These are phyloP conservation scores for Notodonta dromedarius DNA, from an alignment of 2,888 invertebrate genomes.

Conservation along the genomic window DNA sequence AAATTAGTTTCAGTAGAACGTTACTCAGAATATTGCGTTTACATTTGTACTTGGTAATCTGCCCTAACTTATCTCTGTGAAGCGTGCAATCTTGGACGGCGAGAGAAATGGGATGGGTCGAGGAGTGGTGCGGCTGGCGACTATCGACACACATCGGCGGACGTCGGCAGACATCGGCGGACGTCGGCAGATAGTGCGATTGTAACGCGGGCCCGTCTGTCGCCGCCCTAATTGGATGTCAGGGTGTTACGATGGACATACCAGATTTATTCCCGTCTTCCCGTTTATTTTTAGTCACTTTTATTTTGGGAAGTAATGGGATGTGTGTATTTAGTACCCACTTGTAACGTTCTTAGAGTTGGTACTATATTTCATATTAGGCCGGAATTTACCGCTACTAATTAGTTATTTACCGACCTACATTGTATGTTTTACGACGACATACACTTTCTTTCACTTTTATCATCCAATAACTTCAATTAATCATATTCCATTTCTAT, in stretches of 20 bases:
- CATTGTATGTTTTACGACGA: too few relatives aligned
- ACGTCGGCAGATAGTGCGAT: conserved; percentile 30
- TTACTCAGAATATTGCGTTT: not conserved
- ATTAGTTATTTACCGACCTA: too few relatives aligned
- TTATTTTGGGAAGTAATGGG: not conserved
- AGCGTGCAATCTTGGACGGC: conserved; percentile 21
- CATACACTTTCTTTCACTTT: not conserved
- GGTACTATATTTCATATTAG: too few relatives aligned
- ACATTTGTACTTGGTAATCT: not conserved
- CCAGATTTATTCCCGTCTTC: conserved; percentile 29
- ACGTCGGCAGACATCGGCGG: conserved; percentile 18
- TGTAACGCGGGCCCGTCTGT: conserved; percentile 19
- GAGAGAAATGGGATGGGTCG: conserved; percentile 45
- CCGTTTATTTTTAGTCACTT: conserved; percentile 11
- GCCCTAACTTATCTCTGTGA: conserved; percentile 12
- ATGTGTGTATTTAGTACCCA: not conserved
- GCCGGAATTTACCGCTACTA: too few relatives aligned
- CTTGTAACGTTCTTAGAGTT: too few relatives aligned
- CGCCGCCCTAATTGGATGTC: conserved; percentile 34
- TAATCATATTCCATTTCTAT: not conserved
- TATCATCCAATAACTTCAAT: not conserved
- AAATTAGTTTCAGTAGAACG: too few relatives aligned
- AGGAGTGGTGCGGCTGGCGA: conserved; percentile 17
- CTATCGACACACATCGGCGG: conserved; percentile 22
- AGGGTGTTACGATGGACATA: conserved; percentile 34